Conservation (phyloP, 1,140 invertebrate genomes). For the Hydropsyche tenuis region DNA sequence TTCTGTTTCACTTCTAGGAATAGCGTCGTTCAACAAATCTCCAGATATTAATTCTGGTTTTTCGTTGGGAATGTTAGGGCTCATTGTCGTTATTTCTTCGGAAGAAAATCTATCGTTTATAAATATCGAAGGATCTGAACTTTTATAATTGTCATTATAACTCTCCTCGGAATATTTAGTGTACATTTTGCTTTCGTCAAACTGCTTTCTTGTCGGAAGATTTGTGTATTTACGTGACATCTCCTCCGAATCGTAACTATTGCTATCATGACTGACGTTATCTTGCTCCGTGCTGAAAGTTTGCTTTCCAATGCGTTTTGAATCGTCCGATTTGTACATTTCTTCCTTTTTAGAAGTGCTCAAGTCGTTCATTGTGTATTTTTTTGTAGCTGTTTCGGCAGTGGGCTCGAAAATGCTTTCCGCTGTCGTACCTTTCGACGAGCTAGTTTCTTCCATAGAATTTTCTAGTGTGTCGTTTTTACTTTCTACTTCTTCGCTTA, state of each 20-base stretch:
- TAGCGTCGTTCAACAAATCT: background rate
- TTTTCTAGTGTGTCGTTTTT: conserved; percentile 8
- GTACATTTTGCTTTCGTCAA: background rate
- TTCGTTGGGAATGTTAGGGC: background rate
- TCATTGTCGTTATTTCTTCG: conserved; percentile 11
- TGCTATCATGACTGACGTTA: background rate
- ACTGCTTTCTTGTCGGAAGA: background rate
- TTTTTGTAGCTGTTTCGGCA: too few species aligned
- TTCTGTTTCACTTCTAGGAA: background rate
- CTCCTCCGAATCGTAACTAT: background rate
- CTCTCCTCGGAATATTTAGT: background rate
- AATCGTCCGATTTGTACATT: background rate
- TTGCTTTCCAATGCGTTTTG: conserved; percentile 11
- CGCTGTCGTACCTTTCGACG: background rate
- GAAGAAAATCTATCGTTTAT: background rate
- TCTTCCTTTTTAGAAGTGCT: background rate
- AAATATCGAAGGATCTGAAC: too few species aligned
- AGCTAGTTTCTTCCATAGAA: background rate
- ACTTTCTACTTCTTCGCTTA: conserved; percentile 3
- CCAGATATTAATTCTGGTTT: background rate
- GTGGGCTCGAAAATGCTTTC: too few species aligned
- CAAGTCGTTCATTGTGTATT: background rate
- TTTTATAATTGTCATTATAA: background rate
- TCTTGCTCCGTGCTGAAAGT: background rate
- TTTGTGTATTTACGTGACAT: background rate